Evolutionary conservation across 2,888 invertebrate genomes (phyloP).

Genomic region (Yponomeuta sedellus): DNA sequence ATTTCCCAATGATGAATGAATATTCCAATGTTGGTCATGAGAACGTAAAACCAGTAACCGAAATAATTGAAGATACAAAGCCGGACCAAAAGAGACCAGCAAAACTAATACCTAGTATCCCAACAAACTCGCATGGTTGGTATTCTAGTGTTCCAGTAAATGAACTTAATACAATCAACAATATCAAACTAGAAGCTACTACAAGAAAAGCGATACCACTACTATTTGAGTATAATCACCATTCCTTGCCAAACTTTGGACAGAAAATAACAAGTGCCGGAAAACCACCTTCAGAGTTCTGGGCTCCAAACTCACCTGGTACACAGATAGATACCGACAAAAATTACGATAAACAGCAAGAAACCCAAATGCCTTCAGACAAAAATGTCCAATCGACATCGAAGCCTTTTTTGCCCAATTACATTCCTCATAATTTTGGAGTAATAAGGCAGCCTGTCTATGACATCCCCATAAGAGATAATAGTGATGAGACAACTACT

Average conservation of each 20-base stretch:
- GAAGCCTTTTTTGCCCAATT: slow-evolving; percentile 46
- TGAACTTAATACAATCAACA: slow-evolving; percentile 49
- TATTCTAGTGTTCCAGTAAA: slow-evolving; percentile 54
- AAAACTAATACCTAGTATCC: slow-evolving; percentile 55
- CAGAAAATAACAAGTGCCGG: slow-evolving; percentile 59
- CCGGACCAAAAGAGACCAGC: slow-evolving; percentile 46
- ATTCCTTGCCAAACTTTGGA: slow-evolving; percentile 50
- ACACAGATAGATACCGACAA: slow-evolving; percentile 27
- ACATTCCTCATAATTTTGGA: slow-evolving; percentile 53
- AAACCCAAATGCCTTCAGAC: slow-evolving; percentile 49
- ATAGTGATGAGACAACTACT: slow-evolving; percentile 56
- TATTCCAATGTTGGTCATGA: slow-evolving; percentile 28
- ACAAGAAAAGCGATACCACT: slow-evolving; percentile 64
- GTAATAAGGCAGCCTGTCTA: slow-evolving; percentile 56
- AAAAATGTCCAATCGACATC: slow-evolving; percentile 41
- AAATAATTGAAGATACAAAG: slow-evolving; percentile 37
- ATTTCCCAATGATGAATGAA: slow-evolving; percentile 66
- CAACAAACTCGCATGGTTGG: slow-evolving; percentile 69
- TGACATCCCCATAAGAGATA: slow-evolving; percentile 65
- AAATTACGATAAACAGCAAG: slow-evolving; percentile 18
- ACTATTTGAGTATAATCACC: slow-evolving; percentile 45
- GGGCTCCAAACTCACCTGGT: slow-evolving; percentile 34
- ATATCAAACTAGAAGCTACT: slow-evolving; percentile 54
- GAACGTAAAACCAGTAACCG: slow-evolving; percentile 40
- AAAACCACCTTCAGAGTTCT: slow-evolving; percentile 58